Evolutionary conservation across 2,888 invertebrate species (phyloP), one percentile per base, ranked within the genome.

Genomic region (Drosophila siamana): DNA sequence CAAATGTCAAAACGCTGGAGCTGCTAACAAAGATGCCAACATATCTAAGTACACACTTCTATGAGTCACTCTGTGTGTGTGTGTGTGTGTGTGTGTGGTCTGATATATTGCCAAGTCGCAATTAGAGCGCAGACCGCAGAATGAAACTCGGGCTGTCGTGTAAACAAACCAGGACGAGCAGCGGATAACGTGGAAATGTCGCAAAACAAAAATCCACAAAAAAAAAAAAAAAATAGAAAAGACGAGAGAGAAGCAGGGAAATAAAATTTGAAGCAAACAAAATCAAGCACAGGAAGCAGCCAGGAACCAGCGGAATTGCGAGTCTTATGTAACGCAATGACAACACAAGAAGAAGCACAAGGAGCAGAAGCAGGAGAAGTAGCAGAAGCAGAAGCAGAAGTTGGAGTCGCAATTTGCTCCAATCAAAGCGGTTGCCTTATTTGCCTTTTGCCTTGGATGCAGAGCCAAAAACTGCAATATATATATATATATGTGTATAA

Each of bases 41-140:
- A 47, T 38, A 48, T 44, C 44, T 19, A 40, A 54, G 54, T 46
- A 43, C 28, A 62, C 40, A 55, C 22, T 43, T 36, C 28, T 52
- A 52, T 41, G 38, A 70, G 30, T 61, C 40, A 40, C 24, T 46
- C 36, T 4, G 26, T 7, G 13, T 24, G 44, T 9, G 15, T 44
- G 2, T 22, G 15, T 24, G 46, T 44, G 5, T 6, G 28, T 15
- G 7, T 36, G 36, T 43, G 16, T 22, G 43, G 16, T 13, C 51
- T 78, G 74, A 86, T 86, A 86, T 84, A 84, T 81, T 66, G 87
- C 74, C 80, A 74, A 70, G 74, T 78, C 54, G 85, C 83, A 83
- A 83, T 83, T 83, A 86, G 88, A 80, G 86, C 77, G 46, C 50
- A 80, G 80, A 86, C 86, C 88, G 80, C 86, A 83, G 68, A 69